Evolutionary conservation across 2,797 vertebrate genomes (phyloP), one percentile per base, ranked within the genome.

Genomic region (Thaleichthys pacificus): DNA sequence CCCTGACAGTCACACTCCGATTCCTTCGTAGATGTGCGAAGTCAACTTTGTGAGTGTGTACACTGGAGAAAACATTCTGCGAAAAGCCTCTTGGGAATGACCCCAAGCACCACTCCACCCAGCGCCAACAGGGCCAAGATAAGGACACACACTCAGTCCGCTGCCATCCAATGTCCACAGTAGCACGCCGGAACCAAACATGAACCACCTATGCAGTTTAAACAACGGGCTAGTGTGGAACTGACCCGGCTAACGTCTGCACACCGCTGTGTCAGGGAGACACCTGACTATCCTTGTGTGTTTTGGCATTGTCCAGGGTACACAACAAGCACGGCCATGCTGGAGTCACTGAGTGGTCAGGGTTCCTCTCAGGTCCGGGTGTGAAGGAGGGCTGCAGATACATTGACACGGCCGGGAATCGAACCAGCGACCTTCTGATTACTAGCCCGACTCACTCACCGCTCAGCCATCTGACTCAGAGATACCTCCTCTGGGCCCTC

Each of bases 21-120:
- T 63, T 70, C 78, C 72, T 71, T 82, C 83, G 79, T 79, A 75
- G 78, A 77, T 78, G 82, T 77, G 83, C 84, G 66, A 89, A 76
- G 64, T 77, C 58, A 71, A 68, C 26, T 69, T 68, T 64, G 74
- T 42, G 66, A 64, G 4, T 74, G 69, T 68, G 78, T 68, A 54
- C 74, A 57, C 60, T 24, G 61, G 42, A 21, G 38, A 42, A 42
- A 42, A 42, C 38, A 12, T 9, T 42, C 9, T 42, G 38, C 38
- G 38, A 42, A 42, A 12, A 42, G 38, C 38, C 38, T 42, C 38
- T 42, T 42, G 2, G 38, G 38, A 42, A 42, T 12, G 38, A 42
- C 38, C 38, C 38, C 38, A 42, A 42, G n/a, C 19, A 21, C 77
- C 66, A 66, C 80, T 74, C 75, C 65, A 61, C n/a, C 17, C 47